Percentiles rank a stretch among this genome's conserved stretches.
These are phyloP conservation scores for Tor tambroides DNA, from an alignment of 2,113 vertebrate genomes.

Conservation along the genomic window DNA sequence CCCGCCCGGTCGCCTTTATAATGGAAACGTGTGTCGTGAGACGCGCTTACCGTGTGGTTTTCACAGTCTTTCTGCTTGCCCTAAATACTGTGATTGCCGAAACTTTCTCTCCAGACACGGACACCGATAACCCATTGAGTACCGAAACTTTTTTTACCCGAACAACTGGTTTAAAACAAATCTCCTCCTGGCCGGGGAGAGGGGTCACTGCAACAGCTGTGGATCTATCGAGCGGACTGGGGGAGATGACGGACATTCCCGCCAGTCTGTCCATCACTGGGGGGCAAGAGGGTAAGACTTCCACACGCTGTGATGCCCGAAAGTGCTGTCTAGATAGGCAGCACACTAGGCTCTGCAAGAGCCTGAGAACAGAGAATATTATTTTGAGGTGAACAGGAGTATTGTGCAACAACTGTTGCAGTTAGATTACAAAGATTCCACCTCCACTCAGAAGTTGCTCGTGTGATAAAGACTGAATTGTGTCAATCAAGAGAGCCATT, in stretches of 20 bases:
- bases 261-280: slow-evolving; percentile 35
- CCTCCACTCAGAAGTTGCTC: too few species aligned
- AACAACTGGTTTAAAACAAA: slow-evolving; percentile 49
- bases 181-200: not conserved
- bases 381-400: not conserved
- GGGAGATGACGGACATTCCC: slow-evolving; percentile 45
- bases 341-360: not conserved
- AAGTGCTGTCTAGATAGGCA: not conserved
- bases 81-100: slow-evolving; percentile 57
- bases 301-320: not conserved
- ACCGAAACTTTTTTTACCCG: slow-evolving; percentile 48
- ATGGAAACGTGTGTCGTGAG: slow-evolving; percentile 76
- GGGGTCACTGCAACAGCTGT: slow-evolving; percentile 23
- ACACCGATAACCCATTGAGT: slow-evolving; percentile 53
- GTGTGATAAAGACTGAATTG: too few species aligned
- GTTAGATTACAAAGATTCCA: too few species aligned
- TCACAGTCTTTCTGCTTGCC: slow-evolving; percentile 68
- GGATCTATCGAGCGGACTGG: slow-evolving; percentile 18
- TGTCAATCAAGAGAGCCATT: too few species aligned
- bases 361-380: not conserved
- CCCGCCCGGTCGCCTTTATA: slow-evolving; percentile 63
- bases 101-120: slow-evolving; percentile 57
- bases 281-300: slow-evolving; percentile 54
- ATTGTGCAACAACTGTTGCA: too few species aligned
- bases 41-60: slow-evolving; percentile 65